Percentiles rank a stretch among this genome's conserved stretches.
phyloP scores from a whole-genome alignment of 2,888 invertebrate species.

The Clepsis dumicolana region DNA sequence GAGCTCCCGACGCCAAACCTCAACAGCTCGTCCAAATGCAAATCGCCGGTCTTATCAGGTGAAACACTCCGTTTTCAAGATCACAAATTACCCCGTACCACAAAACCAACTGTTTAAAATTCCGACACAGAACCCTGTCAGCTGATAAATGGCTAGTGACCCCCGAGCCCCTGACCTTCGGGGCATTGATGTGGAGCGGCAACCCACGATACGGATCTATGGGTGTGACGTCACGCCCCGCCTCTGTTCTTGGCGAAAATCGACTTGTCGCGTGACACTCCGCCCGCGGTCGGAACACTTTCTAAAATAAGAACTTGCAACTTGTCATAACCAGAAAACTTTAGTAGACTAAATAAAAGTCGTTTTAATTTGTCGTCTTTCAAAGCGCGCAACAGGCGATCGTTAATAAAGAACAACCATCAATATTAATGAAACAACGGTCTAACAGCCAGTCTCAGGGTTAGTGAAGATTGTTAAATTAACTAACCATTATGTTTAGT shows the following conservation, averaged over 20 bases:
- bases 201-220: conserved; percentile 51
- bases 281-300: conserved; percentile 23
- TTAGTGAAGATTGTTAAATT: conserved; percentile 30
- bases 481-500: conserved; percentile 36
- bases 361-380: conserved; percentile 3
- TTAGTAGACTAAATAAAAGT: not conserved
- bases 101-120: conserved; percentile 41
- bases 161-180: conserved; percentile 47
- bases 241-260: conserved; percentile 45
- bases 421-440: conserved; percentile 39
- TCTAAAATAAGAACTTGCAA: conserved; percentile 26
- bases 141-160: conserved; percentile 44
- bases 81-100: conserved; percentile 34
- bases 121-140: conserved; percentile 32
- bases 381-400: conserved; percentile 11
- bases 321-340: not conserved
- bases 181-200: conserved; percentile 48
- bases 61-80: conserved; percentile 34
- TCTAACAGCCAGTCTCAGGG: conserved; percentile 24
- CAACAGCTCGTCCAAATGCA: conserved; percentile 22
- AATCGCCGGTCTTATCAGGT: conserved; percentile 12
- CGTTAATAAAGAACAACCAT: conserved; percentile 27
- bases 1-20: conserved; percentile 8
- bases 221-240: conserved; percentile 46
- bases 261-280: conserved; percentile 44